A percentile compares a stretch with the other conserved stretches of the same genome.
These are phyloP conservation scores for Operophtera brumata DNA, from an alignment of 2,888 invertebrate genomes.

Conservation along the genomic window DNA sequence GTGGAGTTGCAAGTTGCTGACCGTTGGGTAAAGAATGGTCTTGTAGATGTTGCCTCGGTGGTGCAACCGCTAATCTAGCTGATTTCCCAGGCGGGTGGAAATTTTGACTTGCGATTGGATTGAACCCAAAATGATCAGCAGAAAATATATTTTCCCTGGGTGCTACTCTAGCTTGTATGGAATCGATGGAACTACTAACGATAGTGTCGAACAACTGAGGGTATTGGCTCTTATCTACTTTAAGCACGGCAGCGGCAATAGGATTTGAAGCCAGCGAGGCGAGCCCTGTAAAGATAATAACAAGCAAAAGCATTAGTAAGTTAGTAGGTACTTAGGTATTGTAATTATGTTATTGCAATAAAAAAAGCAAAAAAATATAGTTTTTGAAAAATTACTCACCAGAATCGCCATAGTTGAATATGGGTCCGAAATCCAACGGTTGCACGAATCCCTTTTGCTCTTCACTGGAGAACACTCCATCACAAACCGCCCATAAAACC, in stretches of 20 bases:
- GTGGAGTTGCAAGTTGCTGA: slow-evolving; percentile 54
- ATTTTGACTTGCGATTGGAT: slow-evolving; percentile 73
- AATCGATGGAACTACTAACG: slow-evolving; percentile 76
- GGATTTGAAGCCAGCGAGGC: slow-evolving; percentile 71
- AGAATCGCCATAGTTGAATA: slow-evolving; percentile 69
- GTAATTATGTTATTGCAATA: background rate
- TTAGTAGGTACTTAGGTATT: background rate
- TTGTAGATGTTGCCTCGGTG: slow-evolving; percentile 47
- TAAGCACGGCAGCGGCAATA: slow-evolving; percentile 65
- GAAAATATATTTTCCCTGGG: slow-evolving; percentile 68
- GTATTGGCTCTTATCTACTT: slow-evolving; percentile 72
- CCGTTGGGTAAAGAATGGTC: slow-evolving; percentile 44
- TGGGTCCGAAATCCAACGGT: slow-evolving; percentile 79
- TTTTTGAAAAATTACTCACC: slow-evolving; percentile 46
- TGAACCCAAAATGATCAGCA: slow-evolving; percentile 71
- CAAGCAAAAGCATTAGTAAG: slow-evolving; percentile 37
- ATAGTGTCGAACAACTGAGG: slow-evolving; percentile 70
- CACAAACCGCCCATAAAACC: slow-evolving; percentile 67
- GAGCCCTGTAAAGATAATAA: slow-evolving; percentile 66
- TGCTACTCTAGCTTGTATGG: slow-evolving; percentile 63
- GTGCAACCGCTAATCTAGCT: slow-evolving; percentile 55
- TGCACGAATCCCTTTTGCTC: slow-evolving; percentile 72
- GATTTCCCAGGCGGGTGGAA: slow-evolving; percentile 59
- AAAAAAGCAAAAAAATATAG: background rate
- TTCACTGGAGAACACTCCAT: slow-evolving; percentile 58